Evolutionary conservation across 2,113 vertebrate species (phyloP).

Genomic region (Xyliphius kryptos): DNA sequence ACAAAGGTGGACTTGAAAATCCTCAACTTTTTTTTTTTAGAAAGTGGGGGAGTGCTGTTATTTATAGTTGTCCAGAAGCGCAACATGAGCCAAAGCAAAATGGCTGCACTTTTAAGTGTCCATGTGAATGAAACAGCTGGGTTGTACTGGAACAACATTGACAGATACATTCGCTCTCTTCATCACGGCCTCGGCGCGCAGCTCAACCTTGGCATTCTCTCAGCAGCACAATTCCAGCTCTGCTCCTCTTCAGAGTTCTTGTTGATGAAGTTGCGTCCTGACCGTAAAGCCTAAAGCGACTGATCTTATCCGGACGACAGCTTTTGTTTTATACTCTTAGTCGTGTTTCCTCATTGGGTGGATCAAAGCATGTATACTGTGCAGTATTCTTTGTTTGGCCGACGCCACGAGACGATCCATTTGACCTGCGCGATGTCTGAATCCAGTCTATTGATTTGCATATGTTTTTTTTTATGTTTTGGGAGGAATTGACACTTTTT

Average conservation of each 20-base stretch:
- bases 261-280: slow-evolving; percentile 55
- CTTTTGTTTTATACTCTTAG: slow-evolving; percentile 52
- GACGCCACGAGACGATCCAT: background rate
- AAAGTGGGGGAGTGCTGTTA: slow-evolving; percentile 41
- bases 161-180: slow-evolving; percentile 31
- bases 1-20: slow-evolving; percentile 42
- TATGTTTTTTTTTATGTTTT: too few species aligned
- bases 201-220: slow-evolving; percentile 7
- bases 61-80: slow-evolving; percentile 49
- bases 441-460: too few species aligned
- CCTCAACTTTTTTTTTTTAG: slow-evolving; percentile 29
- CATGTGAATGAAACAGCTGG: slow-evolving; percentile 56
- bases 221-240: slow-evolving; percentile 3
- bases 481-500: background rate
- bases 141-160: slow-evolving; percentile 42
- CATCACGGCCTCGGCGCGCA: slow-evolving; percentile 13
- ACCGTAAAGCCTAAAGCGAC: slow-evolving; percentile 51
- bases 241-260: slow-evolving; percentile 54
- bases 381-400: background rate
- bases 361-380: slow-evolving; percentile 51
- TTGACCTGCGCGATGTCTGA: background rate
- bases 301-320: slow-evolving; percentile 51
- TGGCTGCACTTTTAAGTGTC: slow-evolving; percentile 39
- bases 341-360: slow-evolving; percentile 53
- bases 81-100: slow-evolving; percentile 42